phyloP scores from a whole-genome alignment of 2,888 invertebrate species.

The Napeogenes sylphis region DNA sequence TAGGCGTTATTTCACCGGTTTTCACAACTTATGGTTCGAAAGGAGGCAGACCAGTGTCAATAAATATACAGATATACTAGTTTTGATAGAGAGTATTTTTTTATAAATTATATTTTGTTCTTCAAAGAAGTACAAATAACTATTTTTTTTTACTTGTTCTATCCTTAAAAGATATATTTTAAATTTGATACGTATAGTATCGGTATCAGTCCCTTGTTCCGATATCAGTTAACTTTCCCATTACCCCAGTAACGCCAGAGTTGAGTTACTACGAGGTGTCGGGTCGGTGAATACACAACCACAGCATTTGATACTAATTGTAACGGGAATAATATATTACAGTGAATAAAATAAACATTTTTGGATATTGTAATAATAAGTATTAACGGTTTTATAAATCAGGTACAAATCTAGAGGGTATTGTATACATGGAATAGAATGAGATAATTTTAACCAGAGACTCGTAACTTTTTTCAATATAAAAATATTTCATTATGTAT shows the following conservation, averaged over 20 bases:
- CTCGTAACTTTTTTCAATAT: no score
- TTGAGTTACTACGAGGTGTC: constrained; percentile 54
- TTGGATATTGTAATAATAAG: no score
- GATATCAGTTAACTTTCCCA: constrained; percentile 35
- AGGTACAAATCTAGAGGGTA: no score
- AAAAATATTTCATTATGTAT: no score
- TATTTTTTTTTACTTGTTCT: no score
- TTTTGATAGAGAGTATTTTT: not conserved
- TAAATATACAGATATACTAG: constrained; percentile 27
- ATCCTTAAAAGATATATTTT: no score
- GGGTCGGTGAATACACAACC: constrained; percentile 44
- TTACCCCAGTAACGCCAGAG: constrained; percentile 52
- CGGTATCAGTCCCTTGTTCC: constrained; percentile 6
- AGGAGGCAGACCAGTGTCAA: constrained; percentile 20
- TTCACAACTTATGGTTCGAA: constrained; percentile 21
- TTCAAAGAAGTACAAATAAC: no score
- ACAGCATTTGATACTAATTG: constrained; percentile 30
- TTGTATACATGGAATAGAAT: no score
- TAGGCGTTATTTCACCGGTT: constrained; percentile 23
- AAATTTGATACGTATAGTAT: constrained; percentile 7
- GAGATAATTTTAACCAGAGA: no score
- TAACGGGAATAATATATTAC: constrained; percentile 23
- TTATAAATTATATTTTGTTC: no score
- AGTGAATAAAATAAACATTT: no score
- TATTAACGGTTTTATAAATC: no score